phyloP scores from a whole-genome alignment of 2,113 vertebrate species.

The Heteronetta atricapilla region DNA sequence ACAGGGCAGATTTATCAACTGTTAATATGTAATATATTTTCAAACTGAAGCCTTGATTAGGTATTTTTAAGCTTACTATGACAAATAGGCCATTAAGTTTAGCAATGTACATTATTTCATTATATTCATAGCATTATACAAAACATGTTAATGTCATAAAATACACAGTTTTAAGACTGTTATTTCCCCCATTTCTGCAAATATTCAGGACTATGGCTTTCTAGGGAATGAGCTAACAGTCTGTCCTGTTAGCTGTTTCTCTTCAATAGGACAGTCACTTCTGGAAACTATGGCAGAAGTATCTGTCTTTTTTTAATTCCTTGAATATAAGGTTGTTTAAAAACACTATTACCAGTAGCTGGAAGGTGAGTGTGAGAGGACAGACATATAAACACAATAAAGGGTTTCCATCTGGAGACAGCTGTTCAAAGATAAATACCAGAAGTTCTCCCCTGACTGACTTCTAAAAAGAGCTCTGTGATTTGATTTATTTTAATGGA shows the following conservation, averaged over 20 bases:
- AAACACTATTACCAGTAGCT: neutral
- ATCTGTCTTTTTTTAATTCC: neutral
- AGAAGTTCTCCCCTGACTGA: neutral
- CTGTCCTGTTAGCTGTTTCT: neutral
- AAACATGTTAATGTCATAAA: neutral
- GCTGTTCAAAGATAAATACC: neutral
- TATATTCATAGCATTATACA: neutral
- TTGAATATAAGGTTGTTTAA: neutral
- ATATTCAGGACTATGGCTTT: neutral
- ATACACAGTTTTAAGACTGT: neutral
- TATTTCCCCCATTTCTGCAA: neutral
- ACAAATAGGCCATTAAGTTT: neutral
- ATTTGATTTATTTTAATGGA: neutral
- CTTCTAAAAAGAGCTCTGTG: neutral
- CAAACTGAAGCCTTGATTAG: neutral
- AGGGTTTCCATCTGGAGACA: neutral
- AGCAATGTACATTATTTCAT: neutral
- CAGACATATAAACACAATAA: neutral
- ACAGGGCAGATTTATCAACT: neutral
- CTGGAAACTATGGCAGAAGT: neutral
- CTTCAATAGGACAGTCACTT: neutral
- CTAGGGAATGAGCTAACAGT: neutral
- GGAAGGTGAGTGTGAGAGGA: neutral
- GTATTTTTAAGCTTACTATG: neutral
- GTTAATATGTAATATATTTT: neutral